phyloP scores from a whole-genome alignment of 2,888 invertebrate species.

The Creontiades dilutus region DNA sequence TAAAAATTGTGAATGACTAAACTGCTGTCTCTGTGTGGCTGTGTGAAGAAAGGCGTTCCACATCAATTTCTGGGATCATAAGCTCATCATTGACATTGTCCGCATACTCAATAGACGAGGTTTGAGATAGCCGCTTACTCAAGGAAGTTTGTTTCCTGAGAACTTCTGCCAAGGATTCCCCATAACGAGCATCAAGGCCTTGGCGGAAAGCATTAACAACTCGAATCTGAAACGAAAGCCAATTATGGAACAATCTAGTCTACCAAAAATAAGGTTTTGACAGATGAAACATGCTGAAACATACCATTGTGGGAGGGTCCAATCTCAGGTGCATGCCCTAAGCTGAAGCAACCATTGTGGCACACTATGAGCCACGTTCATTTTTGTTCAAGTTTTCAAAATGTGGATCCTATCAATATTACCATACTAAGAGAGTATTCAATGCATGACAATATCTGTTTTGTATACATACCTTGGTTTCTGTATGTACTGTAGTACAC shows the following conservation, averaged over 20 bases:
- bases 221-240: slow-evolving; percentile 92
- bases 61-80: slow-evolving; percentile 94
- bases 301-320: slow-evolving; percentile 72
- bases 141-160: slow-evolving; percentile 95
- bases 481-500: background rate
- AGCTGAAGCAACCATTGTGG: slow-evolving; percentile 63
- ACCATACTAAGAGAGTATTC: background rate
- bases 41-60: slow-evolving; percentile 94
- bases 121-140: slow-evolving; percentile 93
- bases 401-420: background rate
- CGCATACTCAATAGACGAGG: slow-evolving; percentile 94
- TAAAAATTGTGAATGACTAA: slow-evolving; percentile 79
- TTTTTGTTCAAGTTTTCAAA: too few species aligned
- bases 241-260: slow-evolving; percentile 66
- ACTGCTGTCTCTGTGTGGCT: slow-evolving; percentile 97
- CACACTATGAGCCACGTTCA: slow-evolving; percentile 8
- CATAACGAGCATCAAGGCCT: slow-evolving; percentile 96
- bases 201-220: slow-evolving; percentile 99
- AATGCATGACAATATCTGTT: background rate
- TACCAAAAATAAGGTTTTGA: slow-evolving; percentile 30
- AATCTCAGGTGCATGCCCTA: slow-evolving; percentile 74
- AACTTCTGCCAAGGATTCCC: slow-evolving; percentile 94
- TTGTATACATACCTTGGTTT: background rate
- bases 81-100: slow-evolving; percentile 93
- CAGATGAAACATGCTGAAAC: slow-evolving; percentile 73